Percentiles rank a stretch among this genome's conserved stretches.
phyloP scores from a whole-genome alignment of 2,113 vertebrate genomes.

The Colius striatus region DNA sequence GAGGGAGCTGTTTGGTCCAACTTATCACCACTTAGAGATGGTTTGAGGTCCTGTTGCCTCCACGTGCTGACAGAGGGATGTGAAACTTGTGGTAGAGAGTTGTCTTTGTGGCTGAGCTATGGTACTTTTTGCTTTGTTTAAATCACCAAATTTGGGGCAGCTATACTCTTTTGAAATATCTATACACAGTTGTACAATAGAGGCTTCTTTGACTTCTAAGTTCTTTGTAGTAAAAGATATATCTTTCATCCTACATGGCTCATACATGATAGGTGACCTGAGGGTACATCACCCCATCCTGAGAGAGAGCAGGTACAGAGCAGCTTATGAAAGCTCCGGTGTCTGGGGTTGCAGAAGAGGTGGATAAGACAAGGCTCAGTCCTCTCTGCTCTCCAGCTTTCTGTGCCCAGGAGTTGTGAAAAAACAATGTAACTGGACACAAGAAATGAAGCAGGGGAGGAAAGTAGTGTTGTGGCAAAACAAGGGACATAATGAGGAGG shows the following conservation, averaged over 20 bases:
- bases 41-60: neutral
- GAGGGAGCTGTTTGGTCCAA: neutral
- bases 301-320: neutral
- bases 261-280: neutral
- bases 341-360: neutral
- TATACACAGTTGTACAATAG: neutral
- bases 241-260: neutral
- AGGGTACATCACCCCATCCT: neutral
- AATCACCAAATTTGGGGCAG: conserved; percentile 8
- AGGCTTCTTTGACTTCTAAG: neutral
- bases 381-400: neutral
- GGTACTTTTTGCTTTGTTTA: neutral
- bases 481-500: neutral
- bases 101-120: neutral
- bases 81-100: conserved; percentile 25
- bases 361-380: neutral
- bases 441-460: neutral
- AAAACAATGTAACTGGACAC: neutral
- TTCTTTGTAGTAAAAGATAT: neutral
- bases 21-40: neutral
- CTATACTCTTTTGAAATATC: neutral
- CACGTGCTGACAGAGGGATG: neutral
- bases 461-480: neutral
- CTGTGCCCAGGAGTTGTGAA: neutral
- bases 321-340: neutral